Evolutionary conservation across 2,888 invertebrate genomes (phyloP).

Genomic region (Eudasyphora cyanicolor): DNA sequence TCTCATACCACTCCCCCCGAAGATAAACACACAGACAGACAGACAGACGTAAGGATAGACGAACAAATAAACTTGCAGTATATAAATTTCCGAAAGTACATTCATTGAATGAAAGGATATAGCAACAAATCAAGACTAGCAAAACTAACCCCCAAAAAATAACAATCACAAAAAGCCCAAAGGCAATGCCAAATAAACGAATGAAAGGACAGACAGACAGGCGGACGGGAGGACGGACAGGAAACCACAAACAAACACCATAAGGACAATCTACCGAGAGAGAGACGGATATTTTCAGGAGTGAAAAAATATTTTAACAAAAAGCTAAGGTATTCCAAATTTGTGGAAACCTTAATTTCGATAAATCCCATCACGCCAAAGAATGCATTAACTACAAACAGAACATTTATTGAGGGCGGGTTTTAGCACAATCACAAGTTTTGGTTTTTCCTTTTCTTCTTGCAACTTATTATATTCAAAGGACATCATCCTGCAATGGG

Average conservation of each 20-base stretch:
- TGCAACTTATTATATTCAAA: conserved; percentile 45
- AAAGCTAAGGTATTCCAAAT: too few species aligned
- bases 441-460: background rate
- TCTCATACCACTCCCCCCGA: background rate
- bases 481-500: conserved; percentile 57
- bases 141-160: conserved; percentile 55
- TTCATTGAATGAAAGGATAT: conserved; percentile 21
- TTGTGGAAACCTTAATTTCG: background rate
- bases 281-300: background rate
- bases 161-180: background rate
- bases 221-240: too few species aligned
- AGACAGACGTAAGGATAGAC: conserved; percentile 48
- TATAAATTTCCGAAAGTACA: background rate
- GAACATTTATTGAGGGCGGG: conserved; percentile 47
- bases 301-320: background rate
- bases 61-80: conserved; percentile 28
- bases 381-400: background rate
- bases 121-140: conserved; percentile 55
- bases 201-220: conserved; percentile 29
- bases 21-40: conserved; percentile 55
- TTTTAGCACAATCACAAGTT: conserved; percentile 56
- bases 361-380: background rate
- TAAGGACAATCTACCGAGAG: background rate
- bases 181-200: background rate
- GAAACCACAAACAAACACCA: conserved; percentile 11